These are phyloP conservation scores for Poecilus cupreus DNA, from an alignment of 2,888 invertebrate genomes.

Conservation along the genomic window DNA sequence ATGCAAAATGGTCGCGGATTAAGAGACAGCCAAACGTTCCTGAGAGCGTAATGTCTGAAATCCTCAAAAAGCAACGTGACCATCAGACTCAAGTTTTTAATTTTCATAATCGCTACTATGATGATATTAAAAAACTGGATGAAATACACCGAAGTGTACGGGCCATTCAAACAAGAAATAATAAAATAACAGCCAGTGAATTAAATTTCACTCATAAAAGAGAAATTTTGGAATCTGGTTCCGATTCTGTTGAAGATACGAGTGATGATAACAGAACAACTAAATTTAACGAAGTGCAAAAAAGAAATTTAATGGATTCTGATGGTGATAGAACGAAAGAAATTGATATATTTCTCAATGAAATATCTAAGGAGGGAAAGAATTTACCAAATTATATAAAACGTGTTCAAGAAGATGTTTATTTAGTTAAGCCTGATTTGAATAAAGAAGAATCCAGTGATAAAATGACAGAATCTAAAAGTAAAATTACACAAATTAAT, in stretches of 20 bases:
- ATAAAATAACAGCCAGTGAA: too few species aligned
- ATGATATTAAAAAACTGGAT: not conserved
- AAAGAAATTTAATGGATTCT: not conserved
- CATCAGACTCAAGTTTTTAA: not conserved
- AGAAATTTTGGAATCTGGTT: not conserved
- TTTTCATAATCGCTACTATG: not conserved
- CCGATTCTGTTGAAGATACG: not conserved
- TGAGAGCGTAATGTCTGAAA: not conserved
- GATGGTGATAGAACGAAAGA: constrained; percentile 41
- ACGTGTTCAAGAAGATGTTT: not conserved
- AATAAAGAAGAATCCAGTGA: not conserved
- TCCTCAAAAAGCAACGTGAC: not conserved
- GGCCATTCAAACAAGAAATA: not conserved
- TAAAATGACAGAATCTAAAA: not conserved
- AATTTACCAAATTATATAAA: not conserved
- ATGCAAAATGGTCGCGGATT: not conserved
- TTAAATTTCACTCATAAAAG: not conserved
- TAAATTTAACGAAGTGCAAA: not conserved
- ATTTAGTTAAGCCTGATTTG: not conserved
- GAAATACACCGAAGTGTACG: not conserved
- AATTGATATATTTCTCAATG: constrained; percentile 37
- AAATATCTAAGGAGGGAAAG: constrained; percentile 33
- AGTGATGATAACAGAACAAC: constrained; percentile 24
- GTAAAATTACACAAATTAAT: too few species aligned
- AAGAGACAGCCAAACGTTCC: not conserved